These are phyloP conservation scores for Rhadina sibilatrix DNA, from an alignment of 2,113 vertebrate genomes.

Conservation along the genomic window DNA sequence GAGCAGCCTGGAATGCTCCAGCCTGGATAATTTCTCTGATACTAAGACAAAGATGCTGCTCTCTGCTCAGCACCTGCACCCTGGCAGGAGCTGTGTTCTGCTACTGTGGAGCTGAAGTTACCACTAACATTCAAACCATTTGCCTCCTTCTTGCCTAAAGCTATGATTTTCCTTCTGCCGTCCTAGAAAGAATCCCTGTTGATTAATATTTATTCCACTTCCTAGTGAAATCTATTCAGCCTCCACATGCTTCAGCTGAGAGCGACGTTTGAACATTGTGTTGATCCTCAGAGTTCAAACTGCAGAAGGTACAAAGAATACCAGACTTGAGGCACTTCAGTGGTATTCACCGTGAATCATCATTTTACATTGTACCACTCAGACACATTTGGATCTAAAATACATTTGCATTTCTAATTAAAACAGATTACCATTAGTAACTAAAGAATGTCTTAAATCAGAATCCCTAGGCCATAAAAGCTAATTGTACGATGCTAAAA, in stretches of 20 bases:
- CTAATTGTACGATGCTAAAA: conserved; percentile 62
- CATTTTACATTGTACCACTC: conserved; percentile 30
- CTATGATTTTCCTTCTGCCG: neutral
- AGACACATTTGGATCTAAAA: conserved; percentile 29
- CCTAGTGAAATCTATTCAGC: conserved; percentile 34
- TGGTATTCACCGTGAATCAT: conserved; percentile 24
- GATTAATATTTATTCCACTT: conserved; percentile 39
- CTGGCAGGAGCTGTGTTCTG: neutral
- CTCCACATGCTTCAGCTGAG: conserved; percentile 14
- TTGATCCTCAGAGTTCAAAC: conserved; percentile 38
- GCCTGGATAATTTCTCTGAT: neutral
- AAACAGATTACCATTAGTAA: conserved; percentile 47
- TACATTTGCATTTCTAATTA: conserved; percentile 64
- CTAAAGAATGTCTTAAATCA: conserved; percentile 56
- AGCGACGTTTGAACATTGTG: neutral
- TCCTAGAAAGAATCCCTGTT: conserved; percentile 17
- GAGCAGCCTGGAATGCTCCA: neutral
- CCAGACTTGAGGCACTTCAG: conserved; percentile 22
- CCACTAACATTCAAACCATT: neutral
- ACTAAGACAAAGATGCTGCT: neutral
- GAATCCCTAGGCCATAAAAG: conserved; percentile 55
- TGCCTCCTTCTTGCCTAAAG: conserved; percentile 3
- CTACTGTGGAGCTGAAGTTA: neutral
- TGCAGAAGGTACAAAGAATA: conserved; percentile 33
- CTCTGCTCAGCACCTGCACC: neutral